Base-by-base conservation (phyloP, 2,888 invertebrate species). In the Panzeria rudis region DNA sequence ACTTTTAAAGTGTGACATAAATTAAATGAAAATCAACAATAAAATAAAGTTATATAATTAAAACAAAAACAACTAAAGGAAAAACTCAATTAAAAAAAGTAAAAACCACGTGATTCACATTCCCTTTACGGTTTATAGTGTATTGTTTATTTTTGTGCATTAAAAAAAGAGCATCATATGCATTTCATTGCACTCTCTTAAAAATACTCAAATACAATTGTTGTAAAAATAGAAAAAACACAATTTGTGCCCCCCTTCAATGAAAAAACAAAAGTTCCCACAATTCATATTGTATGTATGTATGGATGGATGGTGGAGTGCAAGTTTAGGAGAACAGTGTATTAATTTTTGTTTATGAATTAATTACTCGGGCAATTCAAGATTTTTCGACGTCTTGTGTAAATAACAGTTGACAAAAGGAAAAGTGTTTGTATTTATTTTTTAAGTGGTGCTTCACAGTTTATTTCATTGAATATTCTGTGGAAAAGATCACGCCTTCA, bases 1-100 rank as follows among this genome's bases (percentile, higher is more conserved):
- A 61, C 66, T 44, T 35, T 56, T 56, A 52, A 35, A 54, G 47
- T 32, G 61, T 17, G 6, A 3, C 56, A 3, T 29, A 35, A 68
- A 59, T 38, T 15, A 4, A 52, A 54, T 23, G 1, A 13, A 64
- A 56, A 80, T 25, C 47, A 68, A 59, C 1, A 77, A 25, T 17
- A 72, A 56, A 52, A 73, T 50, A n/a, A 75, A 29, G 15, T 79
- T 80, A 72, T 64, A 77, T 77, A 76, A 72, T 9, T 59, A 2
- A 41, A 54, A 71, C 4, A 69, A 71, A 38, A 72, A 32, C 17
- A 54, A 81, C 13, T 59, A 71, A 25, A 47, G 5, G 13, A 56
- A 61, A 62, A 56, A 41, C 5, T 4, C n/a, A 25, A 17, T 8
- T 13, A 50, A 20, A 20, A 50, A 17, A 50, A 20, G 8, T 20